Base-by-base conservation (phyloP, 37 sponge, comb jelly and placozoan genomes). In the Halichondria panicea region DNA sequence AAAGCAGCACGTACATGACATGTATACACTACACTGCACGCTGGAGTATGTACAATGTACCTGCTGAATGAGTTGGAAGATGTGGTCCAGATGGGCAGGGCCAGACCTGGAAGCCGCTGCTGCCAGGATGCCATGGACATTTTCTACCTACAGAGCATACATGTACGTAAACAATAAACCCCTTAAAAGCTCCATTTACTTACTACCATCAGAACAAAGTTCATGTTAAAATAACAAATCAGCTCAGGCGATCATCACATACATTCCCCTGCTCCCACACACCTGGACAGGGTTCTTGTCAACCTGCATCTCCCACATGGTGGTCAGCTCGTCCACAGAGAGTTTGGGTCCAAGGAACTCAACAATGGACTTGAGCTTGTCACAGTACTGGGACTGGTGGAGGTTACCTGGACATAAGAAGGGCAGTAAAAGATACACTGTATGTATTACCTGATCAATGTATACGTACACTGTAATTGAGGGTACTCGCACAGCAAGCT, bases 361-460 rank as follows among this genome's bases (percentile, higher is more conserved):
- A 8, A 95, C 83, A 30, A 97, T 90, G 34, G 83, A 88, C 81
- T 74, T 87, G 43, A 97, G 54, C 61, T 95, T 95, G 32, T 95
- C 93, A 42, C 91, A 89, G 71, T 97, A 97, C 71, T 97, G 99
- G 1, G 87, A 67, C 44, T 97, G 99, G 57, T 97, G 99, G 28
- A 97, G 91, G 71, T 97, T 95, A 9, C 96, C 95, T 92, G 44
- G 19, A 61, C 6, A 35, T 11, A 18, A 66, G 15, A 41, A n/a
- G 28, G 43, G 18, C n/a, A n/a, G n/a, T n/a, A n/a, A n/a, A n/a
- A n/a, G n/a, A 1, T n/a, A n/a, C n/a, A n/a, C n/a, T n/a, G n/a
- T n/a, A n/a, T n/a, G n/a, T n/a, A n/a, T n/a, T n/a, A n/a, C n/a
- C n/a, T n/a, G n/a, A n/a, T n/a, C n/a, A n/a, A n/a, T n/a, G n/a